Conservation (phyloP, 2,113 vertebrate genomes). For the Vanacampus margaritifer region DNA sequence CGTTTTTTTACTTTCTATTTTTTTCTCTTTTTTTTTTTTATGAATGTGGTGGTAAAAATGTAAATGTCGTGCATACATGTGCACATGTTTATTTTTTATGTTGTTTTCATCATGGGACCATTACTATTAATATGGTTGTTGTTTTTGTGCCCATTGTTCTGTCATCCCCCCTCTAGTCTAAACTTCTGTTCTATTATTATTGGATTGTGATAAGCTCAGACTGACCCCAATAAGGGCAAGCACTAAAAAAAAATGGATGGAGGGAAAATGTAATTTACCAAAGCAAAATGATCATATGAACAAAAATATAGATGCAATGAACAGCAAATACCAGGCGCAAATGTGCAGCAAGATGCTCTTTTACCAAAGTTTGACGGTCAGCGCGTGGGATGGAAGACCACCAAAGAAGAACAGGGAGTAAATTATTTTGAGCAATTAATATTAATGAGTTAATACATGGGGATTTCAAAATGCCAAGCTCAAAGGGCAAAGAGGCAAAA, state of each 20-base stretch:
- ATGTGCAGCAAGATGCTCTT: background rate
- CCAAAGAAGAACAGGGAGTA: background rate
- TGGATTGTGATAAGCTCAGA: background rate
- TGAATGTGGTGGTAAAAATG: background rate
- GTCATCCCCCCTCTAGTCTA: background rate
- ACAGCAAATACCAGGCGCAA: background rate
- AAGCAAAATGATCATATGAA: background rate
- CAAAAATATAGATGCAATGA: background rate
- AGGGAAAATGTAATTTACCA: background rate
- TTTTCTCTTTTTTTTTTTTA: background rate
- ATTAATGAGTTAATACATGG: background rate
- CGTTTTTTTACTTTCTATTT: background rate
- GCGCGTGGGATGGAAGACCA: background rate
- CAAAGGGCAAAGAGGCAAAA: conserved; percentile 3
- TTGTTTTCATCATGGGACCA: background rate
- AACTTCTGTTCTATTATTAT: background rate
- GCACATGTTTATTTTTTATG: background rate
- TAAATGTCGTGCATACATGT: too few species aligned
- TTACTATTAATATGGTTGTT: background rate
- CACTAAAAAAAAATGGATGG: background rate
- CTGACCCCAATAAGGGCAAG: background rate
- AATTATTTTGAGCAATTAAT: background rate
- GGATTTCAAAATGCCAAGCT: conserved; percentile 2
- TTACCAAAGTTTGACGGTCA: background rate
- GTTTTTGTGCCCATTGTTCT: too few species aligned